These are phyloP conservation scores for Clamator glandarius DNA, from an alignment of 2,797 vertebrate species.

Conservation along the genomic window DNA sequence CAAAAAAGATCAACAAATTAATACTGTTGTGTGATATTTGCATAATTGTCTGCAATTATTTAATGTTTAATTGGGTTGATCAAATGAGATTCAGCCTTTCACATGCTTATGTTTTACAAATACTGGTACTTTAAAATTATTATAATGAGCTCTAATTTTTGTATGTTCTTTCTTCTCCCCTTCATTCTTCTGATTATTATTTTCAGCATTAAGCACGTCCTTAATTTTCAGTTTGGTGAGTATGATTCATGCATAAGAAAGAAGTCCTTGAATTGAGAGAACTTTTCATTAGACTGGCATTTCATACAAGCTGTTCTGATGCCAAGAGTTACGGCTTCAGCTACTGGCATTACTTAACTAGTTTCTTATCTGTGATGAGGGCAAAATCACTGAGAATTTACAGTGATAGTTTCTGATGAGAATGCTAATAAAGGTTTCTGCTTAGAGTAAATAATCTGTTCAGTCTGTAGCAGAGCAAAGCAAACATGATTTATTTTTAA, in stretches of 20 bases:
- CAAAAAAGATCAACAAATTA: constrained; percentile 80
- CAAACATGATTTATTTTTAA: background rate
- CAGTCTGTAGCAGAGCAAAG: background rate
- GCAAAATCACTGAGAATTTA: background rate
- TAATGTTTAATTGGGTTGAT: constrained; percentile 80
- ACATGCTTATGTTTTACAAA: constrained; percentile 72
- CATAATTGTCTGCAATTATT: constrained; percentile 81
- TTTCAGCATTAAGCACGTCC: constrained; percentile 38
- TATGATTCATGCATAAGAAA: background rate
- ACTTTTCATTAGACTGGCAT: background rate
- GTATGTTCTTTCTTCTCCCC: constrained; percentile 34
- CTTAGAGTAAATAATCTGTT: background rate
- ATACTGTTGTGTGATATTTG: constrained; percentile 79
- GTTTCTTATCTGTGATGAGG: background rate
- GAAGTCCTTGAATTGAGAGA: constrained; percentile 7
- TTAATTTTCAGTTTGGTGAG: constrained; percentile 42
- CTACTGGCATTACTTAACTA: background rate
- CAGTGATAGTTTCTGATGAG: background rate
- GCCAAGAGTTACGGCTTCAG: constrained; percentile 9
- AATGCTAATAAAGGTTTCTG: background rate
- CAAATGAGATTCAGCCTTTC: constrained; percentile 76
- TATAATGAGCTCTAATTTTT: constrained; percentile 67
- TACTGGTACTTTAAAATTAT: constrained; percentile 65
- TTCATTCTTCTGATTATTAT: constrained; percentile 53
- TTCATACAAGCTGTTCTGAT: background rate